Evolutionary conservation across 2,797 vertebrate genomes (phyloP), one percentile per base, ranked within the genome.

Genomic region (Lepidocolaptes lacrymiger): DNA sequence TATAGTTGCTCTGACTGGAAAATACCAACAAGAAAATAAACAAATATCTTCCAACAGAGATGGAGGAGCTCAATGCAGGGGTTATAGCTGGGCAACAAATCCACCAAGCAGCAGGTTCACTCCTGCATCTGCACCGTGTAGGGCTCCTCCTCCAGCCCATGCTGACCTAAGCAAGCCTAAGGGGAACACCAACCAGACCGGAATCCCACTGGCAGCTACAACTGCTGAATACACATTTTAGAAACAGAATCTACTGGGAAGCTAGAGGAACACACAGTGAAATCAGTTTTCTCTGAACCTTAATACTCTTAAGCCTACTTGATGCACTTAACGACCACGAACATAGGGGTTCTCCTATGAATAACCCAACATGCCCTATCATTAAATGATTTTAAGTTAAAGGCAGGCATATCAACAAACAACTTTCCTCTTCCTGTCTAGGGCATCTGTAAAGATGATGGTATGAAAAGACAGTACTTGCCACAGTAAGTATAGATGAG

Each of bases 401-500:
- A 77, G 77, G 69, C 51, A 95, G 20, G 19, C 10, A 48, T 28
- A 66, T n/a, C 51, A 44, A 69, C 49, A 43, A 63, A 22, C 21
- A 72, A 12, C 17, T 55, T 44, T 21, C 21, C 36, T 41, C 32
- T 23, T n/a, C 49, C 56, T 49, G 41, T 2, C 68, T 17, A 24
- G 27, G 68, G 34, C 23, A 58, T 7, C 34, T 23, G 44, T 2
- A 5, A 44, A 61, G 67, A 62, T 8, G 2, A n/a, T 2, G 83
- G 39, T 19, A 46, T 18, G 69, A 48, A 72, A 75, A 76, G 82
- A 14, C 49, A 71, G 80, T 61, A 97, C 98, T 99, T 98, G 99
- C 99, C 99, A 51, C 99, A 99, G 76, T 99, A 99, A 12, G 99
- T 99, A 93, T 99, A 99, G 98, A 99, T 99, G 88, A 99, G 99